phyloP scores from a whole-genome alignment of 2,888 invertebrate genomes.

The Phyllotreta cruciferae region DNA sequence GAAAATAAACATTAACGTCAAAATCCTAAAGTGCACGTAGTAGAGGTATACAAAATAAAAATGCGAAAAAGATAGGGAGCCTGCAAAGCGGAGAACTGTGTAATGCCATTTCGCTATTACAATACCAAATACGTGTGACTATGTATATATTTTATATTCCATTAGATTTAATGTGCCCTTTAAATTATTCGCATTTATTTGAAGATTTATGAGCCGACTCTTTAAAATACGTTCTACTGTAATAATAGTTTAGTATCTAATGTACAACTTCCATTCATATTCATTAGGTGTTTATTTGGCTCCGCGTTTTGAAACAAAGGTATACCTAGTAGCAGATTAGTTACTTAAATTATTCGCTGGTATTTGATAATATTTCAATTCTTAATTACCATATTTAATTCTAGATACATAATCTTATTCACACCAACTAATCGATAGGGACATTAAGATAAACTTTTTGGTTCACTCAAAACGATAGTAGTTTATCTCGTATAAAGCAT shows the following conservation, averaged over 20 bases:
- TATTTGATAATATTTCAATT: too few species aligned
- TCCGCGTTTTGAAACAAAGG: constrained; percentile 9
- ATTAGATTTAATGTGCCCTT: constrained; percentile 10
- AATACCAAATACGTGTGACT: constrained; percentile 12
- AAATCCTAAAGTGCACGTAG: too few species aligned
- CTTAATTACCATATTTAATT: too few species aligned
- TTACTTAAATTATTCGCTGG: too few species aligned
- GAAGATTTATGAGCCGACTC: constrained; percentile 6
- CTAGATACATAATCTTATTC: too few species aligned
- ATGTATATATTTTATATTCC: constrained; percentile 8
- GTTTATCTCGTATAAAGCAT: constrained; percentile 21
- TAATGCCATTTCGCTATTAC: background rate
- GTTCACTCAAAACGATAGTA: background rate
- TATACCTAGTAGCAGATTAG: too few species aligned
- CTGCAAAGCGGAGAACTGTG: constrained; percentile 4
- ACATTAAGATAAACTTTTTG: too few species aligned
- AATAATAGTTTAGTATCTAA: constrained; percentile 16
- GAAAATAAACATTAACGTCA: too few species aligned
- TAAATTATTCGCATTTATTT: constrained; percentile 6
- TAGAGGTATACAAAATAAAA: too few species aligned
- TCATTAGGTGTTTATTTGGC: constrained; percentile 14
- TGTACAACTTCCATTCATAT: constrained; percentile 15
- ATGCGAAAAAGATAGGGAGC: background rate
- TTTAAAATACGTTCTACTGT: constrained; percentile 8
- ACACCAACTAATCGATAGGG: too few species aligned